Percentiles rank a stretch among this genome's conserved stretches.
Evolutionary conservation across 2,888 invertebrate genomes (phyloP).

Genomic region (Dicycla oo): DNA sequence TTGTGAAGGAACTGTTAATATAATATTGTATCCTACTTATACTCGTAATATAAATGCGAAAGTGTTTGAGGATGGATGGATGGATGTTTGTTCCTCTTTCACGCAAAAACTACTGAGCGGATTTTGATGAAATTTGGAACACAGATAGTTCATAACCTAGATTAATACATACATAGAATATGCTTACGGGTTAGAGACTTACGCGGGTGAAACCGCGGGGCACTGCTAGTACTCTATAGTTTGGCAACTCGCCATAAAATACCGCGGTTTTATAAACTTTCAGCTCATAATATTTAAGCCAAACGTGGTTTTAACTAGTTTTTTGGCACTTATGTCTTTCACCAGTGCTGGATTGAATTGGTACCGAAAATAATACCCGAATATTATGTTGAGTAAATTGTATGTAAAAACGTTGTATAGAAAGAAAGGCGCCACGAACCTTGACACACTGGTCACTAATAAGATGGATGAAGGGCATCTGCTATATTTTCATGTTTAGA

Average conservation of each 20-base stretch:
- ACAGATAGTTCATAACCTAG: too few relatives aligned
- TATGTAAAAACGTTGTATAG: conserved; percentile 4
- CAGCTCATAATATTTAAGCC: conserved; percentile 44
- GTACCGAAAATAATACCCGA: conserved; percentile 1
- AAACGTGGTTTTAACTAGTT: conserved; percentile 45
- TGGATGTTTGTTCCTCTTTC: too few relatives aligned
- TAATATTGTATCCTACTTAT: too few relatives aligned
- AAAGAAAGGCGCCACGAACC: conserved; percentile 7
- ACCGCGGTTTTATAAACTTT: conserved; percentile 48
- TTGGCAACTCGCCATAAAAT: conserved; percentile 49
- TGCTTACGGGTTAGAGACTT: too few relatives aligned
- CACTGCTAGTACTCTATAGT: conserved; percentile 16
- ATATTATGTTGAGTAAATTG: background rate
- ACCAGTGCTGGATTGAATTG: conserved; percentile 1
- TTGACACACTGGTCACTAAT: conserved; percentile 51
- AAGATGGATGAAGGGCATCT: conserved; percentile 69
- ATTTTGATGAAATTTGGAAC: too few relatives aligned
- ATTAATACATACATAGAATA: too few relatives aligned
- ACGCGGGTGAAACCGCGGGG: too few relatives aligned
- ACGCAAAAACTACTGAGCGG: too few relatives aligned
- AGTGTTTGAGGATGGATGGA: too few relatives aligned
- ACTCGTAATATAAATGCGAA: too few relatives aligned
- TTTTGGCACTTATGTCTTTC: conserved; percentile 29
- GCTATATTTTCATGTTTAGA: conserved; percentile 64
- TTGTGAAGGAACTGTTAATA: conserved; percentile 16